phyloP scores from a whole-genome alignment of 2,113 vertebrate species.

The Carassius carassius region DNA sequence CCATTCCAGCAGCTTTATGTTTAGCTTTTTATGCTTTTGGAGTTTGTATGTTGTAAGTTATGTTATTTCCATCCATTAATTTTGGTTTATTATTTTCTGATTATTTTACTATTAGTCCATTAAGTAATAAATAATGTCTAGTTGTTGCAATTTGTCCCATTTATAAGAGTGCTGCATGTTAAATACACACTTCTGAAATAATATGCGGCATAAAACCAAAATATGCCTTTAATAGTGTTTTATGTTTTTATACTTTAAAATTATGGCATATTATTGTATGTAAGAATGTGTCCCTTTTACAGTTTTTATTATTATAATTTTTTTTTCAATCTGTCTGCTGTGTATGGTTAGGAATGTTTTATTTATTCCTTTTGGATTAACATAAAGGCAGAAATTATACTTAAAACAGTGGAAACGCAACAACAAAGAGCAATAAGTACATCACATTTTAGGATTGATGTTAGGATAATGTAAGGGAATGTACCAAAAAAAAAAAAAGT shows the following conservation, averaged over 20 bases:
- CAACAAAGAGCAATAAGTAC: not conserved
- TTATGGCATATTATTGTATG: too few species aligned
- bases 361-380: slow-evolving; percentile 21
- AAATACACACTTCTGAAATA: not conserved
- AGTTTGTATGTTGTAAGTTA: not conserved
- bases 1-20: slow-evolving; percentile 42
- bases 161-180: not conserved
- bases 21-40: slow-evolving; percentile 46
- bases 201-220: too few species aligned
- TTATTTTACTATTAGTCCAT: not conserved
- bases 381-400: not conserved
- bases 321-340: not conserved
- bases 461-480: not conserved
- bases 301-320: too few species aligned
- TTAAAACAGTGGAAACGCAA: not conserved
- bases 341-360: not conserved
- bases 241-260: not conserved
- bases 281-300: too few species aligned
- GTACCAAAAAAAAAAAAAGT: too few species aligned
- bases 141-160: not conserved
- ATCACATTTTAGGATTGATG: not conserved
- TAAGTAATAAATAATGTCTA: not conserved
- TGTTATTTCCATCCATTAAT: not conserved
- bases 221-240: too few species aligned
- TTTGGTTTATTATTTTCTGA: not conserved